phyloP scores from a whole-genome alignment of 2,888 invertebrate species.

The Ennomos quercinarius region DNA sequence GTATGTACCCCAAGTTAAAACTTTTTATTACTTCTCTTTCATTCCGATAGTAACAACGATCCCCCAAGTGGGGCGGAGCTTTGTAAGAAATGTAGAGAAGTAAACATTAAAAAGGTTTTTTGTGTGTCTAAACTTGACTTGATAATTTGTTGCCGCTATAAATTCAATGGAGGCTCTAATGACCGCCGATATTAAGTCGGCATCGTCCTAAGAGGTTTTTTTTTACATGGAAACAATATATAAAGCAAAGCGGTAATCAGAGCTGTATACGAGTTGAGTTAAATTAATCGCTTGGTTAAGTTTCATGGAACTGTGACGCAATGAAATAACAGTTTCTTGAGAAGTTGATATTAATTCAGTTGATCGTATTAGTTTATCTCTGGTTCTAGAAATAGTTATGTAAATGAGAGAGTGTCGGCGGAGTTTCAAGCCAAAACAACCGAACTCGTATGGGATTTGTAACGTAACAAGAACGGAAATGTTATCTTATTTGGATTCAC shows the following conservation, averaged over 20 bases:
- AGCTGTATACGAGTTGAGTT: slow-evolving; percentile 45
- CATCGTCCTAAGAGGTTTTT: slow-evolving; percentile 47
- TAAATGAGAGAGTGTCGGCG: slow-evolving; percentile 42
- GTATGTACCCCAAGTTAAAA: slow-evolving; percentile 47
- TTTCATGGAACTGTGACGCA: slow-evolving; percentile 51
- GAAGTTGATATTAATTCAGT: slow-evolving; percentile 23
- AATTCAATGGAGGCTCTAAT: slow-evolving; percentile 55
- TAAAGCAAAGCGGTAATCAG: slow-evolving; percentile 51
- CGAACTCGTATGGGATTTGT: slow-evolving; percentile 32
- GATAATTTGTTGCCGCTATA: slow-evolving; percentile 55
- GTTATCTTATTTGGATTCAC: slow-evolving; percentile 26
- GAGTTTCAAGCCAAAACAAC: slow-evolving; percentile 41
- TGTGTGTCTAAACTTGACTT: slow-evolving; percentile 45
- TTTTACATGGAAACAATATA: slow-evolving; percentile 54
- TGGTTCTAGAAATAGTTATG: slow-evolving; percentile 43
- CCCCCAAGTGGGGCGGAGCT: slow-evolving; percentile 39
- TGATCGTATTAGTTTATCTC: slow-evolving; percentile 36
- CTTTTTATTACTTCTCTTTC: slow-evolving; percentile 52
- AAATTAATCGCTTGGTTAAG: slow-evolving; percentile 48
- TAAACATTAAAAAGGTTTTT: slow-evolving; percentile 46
- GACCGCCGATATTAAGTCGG: slow-evolving; percentile 49
- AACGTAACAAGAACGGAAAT: slow-evolving; percentile 20
- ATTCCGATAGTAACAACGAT: slow-evolving; percentile 43
- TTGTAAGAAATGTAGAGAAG: slow-evolving; percentile 42
- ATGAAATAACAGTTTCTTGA: slow-evolving; percentile 32